Evolutionary conservation across 2,113 vertebrate species (phyloP).

Genomic region (Ceyx margarethae): DNA sequence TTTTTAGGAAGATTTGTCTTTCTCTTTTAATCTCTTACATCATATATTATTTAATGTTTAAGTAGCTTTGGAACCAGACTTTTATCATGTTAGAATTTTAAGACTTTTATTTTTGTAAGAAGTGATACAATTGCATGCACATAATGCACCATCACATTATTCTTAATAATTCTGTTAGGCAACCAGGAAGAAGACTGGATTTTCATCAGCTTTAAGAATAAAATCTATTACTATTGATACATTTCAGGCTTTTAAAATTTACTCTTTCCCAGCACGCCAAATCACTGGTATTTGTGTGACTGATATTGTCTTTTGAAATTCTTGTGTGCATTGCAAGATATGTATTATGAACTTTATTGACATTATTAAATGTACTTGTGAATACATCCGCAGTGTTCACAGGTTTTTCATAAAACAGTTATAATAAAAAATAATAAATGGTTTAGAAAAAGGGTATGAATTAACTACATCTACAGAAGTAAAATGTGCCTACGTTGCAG

Average conservation of each 20-base stretch:
- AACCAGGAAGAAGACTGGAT: not conserved
- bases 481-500: not conserved
- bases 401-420: not conserved
- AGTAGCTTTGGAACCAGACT: not conserved
- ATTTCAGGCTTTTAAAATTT: not conserved
- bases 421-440: not conserved
- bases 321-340: not conserved
- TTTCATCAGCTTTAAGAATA: not conserved
- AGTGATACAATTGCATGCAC: not conserved
- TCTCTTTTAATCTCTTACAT: not conserved
- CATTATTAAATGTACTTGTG: not conserved
- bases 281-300: not conserved
- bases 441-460: not conserved
- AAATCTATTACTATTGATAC: not conserved
- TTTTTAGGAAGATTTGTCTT: constrained; percentile 39
- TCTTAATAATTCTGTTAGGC: constrained; percentile 15
- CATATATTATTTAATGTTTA: not conserved
- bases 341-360: not conserved
- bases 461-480: not conserved
- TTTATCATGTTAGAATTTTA: not conserved
- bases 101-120: not conserved
- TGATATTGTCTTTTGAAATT: not conserved
- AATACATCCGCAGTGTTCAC: not conserved
- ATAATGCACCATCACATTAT: not conserved
- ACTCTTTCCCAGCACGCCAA: not conserved